Evolutionary conservation across 2,888 invertebrate genomes (phyloP).

Genomic region (Mylabris sibirica): DNA sequence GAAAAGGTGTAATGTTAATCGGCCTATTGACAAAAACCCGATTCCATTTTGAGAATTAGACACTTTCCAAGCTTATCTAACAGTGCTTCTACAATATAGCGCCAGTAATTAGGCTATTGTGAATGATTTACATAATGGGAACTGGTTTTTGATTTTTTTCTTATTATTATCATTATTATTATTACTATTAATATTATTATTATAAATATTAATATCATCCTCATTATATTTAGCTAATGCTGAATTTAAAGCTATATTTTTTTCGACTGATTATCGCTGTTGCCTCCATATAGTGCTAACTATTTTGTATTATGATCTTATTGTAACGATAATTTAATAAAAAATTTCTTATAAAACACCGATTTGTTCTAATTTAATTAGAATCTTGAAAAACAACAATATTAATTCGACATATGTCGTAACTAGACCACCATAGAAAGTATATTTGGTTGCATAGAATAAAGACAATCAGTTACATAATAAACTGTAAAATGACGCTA

Average conservation of each 20-base stretch:
- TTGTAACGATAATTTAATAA: conserved; percentile 34
- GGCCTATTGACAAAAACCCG: conserved; percentile 38
- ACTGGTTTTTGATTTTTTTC: conserved; percentile 39
- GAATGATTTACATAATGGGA: conserved; percentile 35
- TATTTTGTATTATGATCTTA: conserved; percentile 35
- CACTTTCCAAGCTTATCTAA: conserved; percentile 20
- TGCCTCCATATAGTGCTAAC: conserved; percentile 46
- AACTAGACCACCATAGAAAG: too few species aligned
- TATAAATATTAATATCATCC: conserved; percentile 6
- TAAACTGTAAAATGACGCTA: too few species aligned
- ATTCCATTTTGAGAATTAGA: conserved; percentile 33
- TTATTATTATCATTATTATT: background rate
- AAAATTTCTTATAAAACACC: conserved; percentile 22
- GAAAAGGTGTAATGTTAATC: conserved; percentile 31
- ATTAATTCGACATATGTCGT: too few species aligned
- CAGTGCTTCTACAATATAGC: conserved; percentile 7
- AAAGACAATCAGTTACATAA: too few species aligned
- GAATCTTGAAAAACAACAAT: too few species aligned
- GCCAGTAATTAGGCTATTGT: conserved; percentile 23
- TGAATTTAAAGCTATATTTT: conserved; percentile 45
- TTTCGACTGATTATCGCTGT: conserved; percentile 48
- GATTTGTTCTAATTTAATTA: too few species aligned
- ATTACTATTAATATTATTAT: conserved; percentile 26
- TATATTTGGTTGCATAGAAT: too few species aligned
- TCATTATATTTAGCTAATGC: conserved; percentile 36